Evolutionary conservation across 1,140 invertebrate genomes (phyloP).

Genomic region (Propsilocerus akamusi): DNA sequence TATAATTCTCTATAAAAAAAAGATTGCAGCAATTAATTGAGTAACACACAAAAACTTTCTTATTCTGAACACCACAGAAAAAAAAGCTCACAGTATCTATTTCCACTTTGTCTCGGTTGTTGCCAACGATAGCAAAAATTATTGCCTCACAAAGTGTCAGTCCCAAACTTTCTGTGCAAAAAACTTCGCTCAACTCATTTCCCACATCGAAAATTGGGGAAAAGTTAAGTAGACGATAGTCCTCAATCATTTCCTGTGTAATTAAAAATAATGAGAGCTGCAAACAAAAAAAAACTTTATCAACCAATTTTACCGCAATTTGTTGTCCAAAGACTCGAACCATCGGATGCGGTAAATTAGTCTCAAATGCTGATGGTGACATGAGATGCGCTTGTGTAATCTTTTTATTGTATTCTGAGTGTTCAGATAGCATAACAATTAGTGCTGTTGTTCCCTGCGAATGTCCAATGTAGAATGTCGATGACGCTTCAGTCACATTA

Average conservation of each 20-base stretch:
- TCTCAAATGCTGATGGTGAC: conserved; percentile 42
- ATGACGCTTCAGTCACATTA: conserved; percentile 30
- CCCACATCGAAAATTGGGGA: conserved; percentile 1
- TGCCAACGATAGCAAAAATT: conserved; percentile 35
- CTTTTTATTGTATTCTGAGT: conserved; percentile 43
- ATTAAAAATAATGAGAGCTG: too few relatives aligned
- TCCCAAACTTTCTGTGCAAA: conserved; percentile 11
- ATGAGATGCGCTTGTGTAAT: conserved; percentile 42
- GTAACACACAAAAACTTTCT: neutral
- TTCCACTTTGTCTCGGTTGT: conserved; percentile 22
- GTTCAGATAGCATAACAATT: conserved; percentile 36
- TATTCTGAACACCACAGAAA: too few relatives aligned
- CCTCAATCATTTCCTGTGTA: too few relatives aligned
- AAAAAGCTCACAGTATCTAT: conserved; percentile 8
- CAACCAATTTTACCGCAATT: neutral
- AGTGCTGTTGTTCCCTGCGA: conserved; percentile 45
- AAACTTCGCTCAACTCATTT: conserved; percentile 5
- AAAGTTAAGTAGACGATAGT: conserved; percentile 14
- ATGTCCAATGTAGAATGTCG: conserved; percentile 49
- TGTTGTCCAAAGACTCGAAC: conserved; percentile 9
- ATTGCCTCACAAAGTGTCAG: conserved; percentile 24
- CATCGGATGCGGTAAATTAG: conserved; percentile 32
- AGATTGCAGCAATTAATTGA: neutral
- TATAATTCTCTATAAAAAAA: conserved; percentile 22
- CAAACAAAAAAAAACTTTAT: too few relatives aligned